Conservation (phyloP, 2,888 invertebrate genomes). For the Neoitamus cyanurus region DNA sequence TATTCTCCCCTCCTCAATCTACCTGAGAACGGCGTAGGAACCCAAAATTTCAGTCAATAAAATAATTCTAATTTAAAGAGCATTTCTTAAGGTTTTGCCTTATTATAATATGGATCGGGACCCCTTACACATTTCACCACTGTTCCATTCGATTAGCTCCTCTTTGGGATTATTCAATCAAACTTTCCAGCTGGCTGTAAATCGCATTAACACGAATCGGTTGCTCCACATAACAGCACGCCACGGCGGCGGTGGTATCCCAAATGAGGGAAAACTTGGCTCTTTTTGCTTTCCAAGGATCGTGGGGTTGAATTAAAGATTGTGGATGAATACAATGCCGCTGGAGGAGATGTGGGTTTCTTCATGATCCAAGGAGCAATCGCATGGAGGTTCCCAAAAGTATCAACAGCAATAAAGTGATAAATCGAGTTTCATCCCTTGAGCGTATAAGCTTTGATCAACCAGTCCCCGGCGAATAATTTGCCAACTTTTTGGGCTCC, state of each 20-base stretch:
- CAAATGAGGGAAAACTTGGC: background rate
- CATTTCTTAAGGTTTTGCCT: too few species aligned
- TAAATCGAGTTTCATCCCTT: background rate
- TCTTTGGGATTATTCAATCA: background rate
- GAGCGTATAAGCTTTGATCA: background rate
- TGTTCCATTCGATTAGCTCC: background rate
- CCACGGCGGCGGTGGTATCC: background rate
- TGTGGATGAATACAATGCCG: background rate
- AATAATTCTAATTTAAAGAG: too few species aligned
- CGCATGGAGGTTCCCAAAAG: background rate
- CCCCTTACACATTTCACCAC: background rate
- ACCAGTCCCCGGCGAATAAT: background rate
- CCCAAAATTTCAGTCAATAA: too few species aligned
- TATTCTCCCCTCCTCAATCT: too few species aligned
- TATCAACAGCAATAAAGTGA: background rate
- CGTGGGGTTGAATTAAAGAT: background rate
- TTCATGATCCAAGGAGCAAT: background rate
- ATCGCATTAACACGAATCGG: background rate
- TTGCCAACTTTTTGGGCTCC: background rate
- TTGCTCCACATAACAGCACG: background rate
- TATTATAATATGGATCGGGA: background rate
- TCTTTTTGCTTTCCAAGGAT: background rate
- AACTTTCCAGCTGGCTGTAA: background rate
- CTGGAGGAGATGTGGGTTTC: background rate
- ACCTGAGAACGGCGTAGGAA: too few species aligned